Evolutionary conservation across 2,888 invertebrate genomes (phyloP), one percentile per base, ranked within the genome.

Genomic region (Rhingia campestris): DNA sequence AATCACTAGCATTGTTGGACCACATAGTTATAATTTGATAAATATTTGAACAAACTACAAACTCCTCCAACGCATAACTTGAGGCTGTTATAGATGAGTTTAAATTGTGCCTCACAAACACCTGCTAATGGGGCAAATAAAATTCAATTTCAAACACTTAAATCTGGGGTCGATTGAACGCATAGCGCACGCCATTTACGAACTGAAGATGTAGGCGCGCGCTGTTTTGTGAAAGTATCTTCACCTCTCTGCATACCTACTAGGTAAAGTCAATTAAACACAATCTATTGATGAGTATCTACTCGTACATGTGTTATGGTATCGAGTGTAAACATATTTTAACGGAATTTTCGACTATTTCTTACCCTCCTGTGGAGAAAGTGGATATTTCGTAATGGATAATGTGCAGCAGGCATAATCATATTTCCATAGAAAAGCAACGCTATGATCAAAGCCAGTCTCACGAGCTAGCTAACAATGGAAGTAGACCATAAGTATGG

Each of bases 81-180:
- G 41, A 47, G 39, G 6, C 39, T 6, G 2, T 53, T 22, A 73
- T 39, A 32, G 59, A 74, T 74, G 74, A 49, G 61, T 12, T 39
- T 6, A 69, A 67, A 61, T 47, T 53, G 66, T 61, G 45, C 14
- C 45, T 14, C 63, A 66, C 35, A 80, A 67, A 66, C 67, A 80
- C 74, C 80, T 74, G 74, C 33, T 80, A 74, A 69, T 74, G 67
- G 67, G 61, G 74, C 74, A 69, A 69, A 74, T 74, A 56, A 56
- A 43, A 41, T 54, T 67, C 9, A 37, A 54, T 30, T 63, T 67
- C 47, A 41, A 74, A 37, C 53, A 67, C 61, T 74, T 59, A 10
- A 47, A 43, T 30, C 54, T 67, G 41, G 41, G 47, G 37, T 56
- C 59, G 74, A 69, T 53, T 73, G 51, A 59, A 66, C 7, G 12